A percentile compares a stretch with the other conserved stretches of the same genome.
Conservation (phyloP, 1,140 invertebrate species). For the Drosophila grimshawi region DNA sequence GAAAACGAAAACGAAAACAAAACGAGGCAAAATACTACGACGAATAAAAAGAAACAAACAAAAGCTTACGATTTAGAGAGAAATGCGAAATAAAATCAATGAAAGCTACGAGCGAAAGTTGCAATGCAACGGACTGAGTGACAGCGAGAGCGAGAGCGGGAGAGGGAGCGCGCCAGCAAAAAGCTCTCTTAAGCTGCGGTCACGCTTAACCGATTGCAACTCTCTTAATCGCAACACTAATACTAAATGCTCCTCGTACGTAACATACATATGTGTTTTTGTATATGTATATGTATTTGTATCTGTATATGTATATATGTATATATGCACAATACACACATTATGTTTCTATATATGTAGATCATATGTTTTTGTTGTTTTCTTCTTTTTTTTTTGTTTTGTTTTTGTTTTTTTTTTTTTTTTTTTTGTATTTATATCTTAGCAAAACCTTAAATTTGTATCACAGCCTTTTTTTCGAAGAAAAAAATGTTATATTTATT, state of each 20-base stretch:
- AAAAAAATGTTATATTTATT: constrained; percentile 54
- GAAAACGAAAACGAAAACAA: constrained; percentile 29
- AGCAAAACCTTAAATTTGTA: constrained; percentile 75
- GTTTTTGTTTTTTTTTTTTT: constrained; percentile 8
- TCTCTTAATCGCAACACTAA: constrained; percentile 22
- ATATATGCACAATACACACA: neutral
- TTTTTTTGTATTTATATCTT: constrained; percentile 49
- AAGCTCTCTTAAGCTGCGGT: constrained; percentile 25
- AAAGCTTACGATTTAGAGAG: constrained; percentile 33
- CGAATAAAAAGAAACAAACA: constrained; percentile 6
- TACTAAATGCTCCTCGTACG: constrained; percentile 38
- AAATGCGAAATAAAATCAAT: constrained; percentile 42
- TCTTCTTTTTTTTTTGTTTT: constrained; percentile 1
- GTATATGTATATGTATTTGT: constrained; percentile 27
- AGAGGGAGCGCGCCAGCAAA: neutral
- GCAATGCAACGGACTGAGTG: constrained; percentile 8
- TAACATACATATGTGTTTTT: constrained; percentile 15
- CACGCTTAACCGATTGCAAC: neutral
- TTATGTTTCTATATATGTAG: neutral
- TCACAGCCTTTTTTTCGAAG: constrained; percentile 74
- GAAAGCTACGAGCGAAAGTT: constrained; percentile 49
- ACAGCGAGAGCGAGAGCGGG: neutral
- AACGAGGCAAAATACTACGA: constrained; percentile 16
- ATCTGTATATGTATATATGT: constrained; percentile 30
- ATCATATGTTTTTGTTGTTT: constrained; percentile 21